A percentile compares a stretch with the other conserved stretches of the same genome.
These are phyloP conservation scores for Eremophila alpestris DNA, from an alignment of 2,797 vertebrate species.

Conservation along the genomic window DNA sequence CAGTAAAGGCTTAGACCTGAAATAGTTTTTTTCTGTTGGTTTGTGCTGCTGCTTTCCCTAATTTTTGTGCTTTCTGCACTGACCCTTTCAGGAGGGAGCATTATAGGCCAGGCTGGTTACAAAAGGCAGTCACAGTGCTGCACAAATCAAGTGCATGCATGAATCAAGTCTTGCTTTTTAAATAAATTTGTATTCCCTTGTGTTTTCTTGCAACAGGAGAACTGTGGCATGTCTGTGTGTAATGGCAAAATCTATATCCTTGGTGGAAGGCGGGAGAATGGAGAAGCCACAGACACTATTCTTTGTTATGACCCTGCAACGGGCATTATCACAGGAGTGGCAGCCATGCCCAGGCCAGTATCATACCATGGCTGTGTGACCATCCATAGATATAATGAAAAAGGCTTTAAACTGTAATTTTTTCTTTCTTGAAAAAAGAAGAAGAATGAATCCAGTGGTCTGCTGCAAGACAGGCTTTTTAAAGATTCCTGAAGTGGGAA, in stretches of 20 bases:
- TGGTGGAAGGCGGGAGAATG: slow-evolving; percentile 91
- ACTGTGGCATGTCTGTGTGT: slow-evolving; percentile 97
- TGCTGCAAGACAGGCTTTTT: slow-evolving; percentile 52
- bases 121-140: not conserved
- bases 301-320: slow-evolving; percentile 93
- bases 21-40: not conserved
- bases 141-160: no score
- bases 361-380: slow-evolving; percentile 98
- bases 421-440: not conserved
- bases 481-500: slow-evolving; percentile 55
- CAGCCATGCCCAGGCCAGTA: slow-evolving; percentile 95
- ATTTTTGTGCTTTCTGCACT: not conserved
- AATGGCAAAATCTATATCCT: slow-evolving; percentile 98
- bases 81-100: not conserved
- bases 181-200: not conserved
- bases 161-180: not conserved
- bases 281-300: slow-evolving; percentile 93
- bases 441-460: slow-evolving; percentile 48
- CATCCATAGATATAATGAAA: slow-evolving; percentile 96
- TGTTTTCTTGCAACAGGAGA: slow-evolving; percentile 85
- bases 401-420: slow-evolving; percentile 82
- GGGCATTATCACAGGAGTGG: slow-evolving; percentile 92
- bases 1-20: not conserved
- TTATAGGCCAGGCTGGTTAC: not conserved
- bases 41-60: not conserved